Evolutionary conservation across 1,140 invertebrate genomes (phyloP), one percentile per base, ranked within the genome.

Genomic region (Campodea augens): DNA sequence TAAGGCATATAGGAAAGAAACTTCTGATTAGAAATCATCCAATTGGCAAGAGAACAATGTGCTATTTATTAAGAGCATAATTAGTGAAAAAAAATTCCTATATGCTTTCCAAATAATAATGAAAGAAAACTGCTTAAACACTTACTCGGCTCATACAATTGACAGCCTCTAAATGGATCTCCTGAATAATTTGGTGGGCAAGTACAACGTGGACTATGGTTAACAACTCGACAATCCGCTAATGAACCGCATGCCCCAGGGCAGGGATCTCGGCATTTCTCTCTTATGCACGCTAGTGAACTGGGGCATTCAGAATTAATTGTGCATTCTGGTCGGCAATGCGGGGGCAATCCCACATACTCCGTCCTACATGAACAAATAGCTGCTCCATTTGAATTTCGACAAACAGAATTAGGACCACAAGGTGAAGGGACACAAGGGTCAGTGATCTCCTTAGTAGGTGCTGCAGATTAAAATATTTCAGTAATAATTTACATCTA

Each of bases 131-230:
- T n/a, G n/a, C n/a, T n/a, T n/a, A n/a, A n/a, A n/a, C n/a, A n/a
- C n/a, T n/a, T n/a, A n/a, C n/a, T n/a, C n/a, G n/a, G n/a, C n/a
- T n/a, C n/a, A n/a, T n/a, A n/a, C n/a, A n/a, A n/a, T n/a, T n/a
- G n/a, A n/a, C n/a, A n/a, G n/a, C n/a, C n/a, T n/a, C n/a, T n/a
- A n/a, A 68, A 76, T 13, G 77, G 73, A 68, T 79, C 73, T 38
- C 77, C 77, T 43, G 66, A 71, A 53, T 65, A 68, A 23, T 71
- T 73, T 47, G 65, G 50, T 24, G 67, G 64, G 58, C 81, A 85
- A 1, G 71, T 59, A 55, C 81, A 85, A 19, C 73, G 72, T 15
- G 79, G 75, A 19, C 75, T 77, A 54, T 84, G 81, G 55, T 81
- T 81, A 22, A 76, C 71, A n/a, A 82, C 78, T 49, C 65, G 66